Base-by-base conservation (phyloP, 2,797 vertebrate species). In the Amniataba percoides region DNA sequence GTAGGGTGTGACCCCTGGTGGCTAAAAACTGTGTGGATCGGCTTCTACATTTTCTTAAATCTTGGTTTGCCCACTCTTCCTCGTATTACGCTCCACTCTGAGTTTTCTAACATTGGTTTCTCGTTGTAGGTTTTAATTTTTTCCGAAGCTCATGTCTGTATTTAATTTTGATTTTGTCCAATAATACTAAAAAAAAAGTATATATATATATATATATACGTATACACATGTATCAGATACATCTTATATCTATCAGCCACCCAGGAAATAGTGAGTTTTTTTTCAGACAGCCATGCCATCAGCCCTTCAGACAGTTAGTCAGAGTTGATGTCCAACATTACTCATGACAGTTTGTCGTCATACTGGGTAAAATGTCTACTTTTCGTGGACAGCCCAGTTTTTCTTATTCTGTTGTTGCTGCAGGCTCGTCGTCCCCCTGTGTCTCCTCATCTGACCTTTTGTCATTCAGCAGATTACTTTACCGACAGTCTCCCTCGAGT, bases 1-100 rank as follows among this genome's bases (percentile, higher is more conserved):
- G 78, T 59, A 4, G 68, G 58, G 74, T 82, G 78, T 75, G 89
- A 87, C 90, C 96, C 84, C 96, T 98, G 83, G 88, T 96, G 78
- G 92, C 66, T 43, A n/a, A 52, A 74, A 12, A 73, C 6, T 40
- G 31, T 21, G 25, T 1, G 2, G 34, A 42, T 0, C 9, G 13
- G 25, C 55, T 53, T 53, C 7, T 16, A 49, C 34, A 7, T 25
- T 57, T 67, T 52, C 43, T 61, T 31, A 31, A 55, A 63, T 39
- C 42, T 63, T 56, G 19, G 3, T 64, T 73, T 61, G 11, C 10
- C 23, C 4, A 14, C 2, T 61, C 14, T 72, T 23, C 2, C 9
- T 51, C 34, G 8, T 36, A 36, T 7, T 36, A 36, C 34, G 4
- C 34, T 36, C 34, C 7, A 5, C 19, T 71, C 23, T 7, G 0